phyloP scores from a whole-genome alignment of 1,140 invertebrate genomes.

The Heliconius hewitsoni region DNA sequence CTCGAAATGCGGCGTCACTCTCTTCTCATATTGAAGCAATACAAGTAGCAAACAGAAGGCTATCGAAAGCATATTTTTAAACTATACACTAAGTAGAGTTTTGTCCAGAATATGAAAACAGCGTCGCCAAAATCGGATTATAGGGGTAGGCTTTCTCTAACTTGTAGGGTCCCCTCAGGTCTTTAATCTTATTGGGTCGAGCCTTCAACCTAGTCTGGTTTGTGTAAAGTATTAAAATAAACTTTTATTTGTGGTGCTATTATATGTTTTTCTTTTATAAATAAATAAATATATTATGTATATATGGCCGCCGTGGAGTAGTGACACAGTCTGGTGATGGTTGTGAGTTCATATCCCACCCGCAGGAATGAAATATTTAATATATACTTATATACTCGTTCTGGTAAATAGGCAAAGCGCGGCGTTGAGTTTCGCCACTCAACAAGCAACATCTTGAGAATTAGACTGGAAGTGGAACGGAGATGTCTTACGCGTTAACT shows the following conservation, averaged over 20 bases:
- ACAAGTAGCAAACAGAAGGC: neutral
- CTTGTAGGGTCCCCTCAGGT: constrained; percentile 37
- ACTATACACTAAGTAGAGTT: constrained; percentile 7
- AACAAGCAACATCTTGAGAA: too few species aligned
- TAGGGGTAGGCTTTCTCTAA: constrained; percentile 46
- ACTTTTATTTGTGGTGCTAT: constrained; percentile 6
- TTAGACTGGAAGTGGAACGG: too few species aligned
- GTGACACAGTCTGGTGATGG: too few species aligned
- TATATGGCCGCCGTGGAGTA: too few species aligned
- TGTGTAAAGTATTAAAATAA: constrained; percentile 6
- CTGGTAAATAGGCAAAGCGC: too few species aligned
- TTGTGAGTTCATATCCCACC: too few species aligned
- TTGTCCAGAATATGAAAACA: constrained; percentile 56
- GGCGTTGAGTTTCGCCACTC: too few species aligned
- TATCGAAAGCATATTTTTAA: neutral
- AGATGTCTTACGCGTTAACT: too few species aligned
- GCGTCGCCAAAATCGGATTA: constrained; percentile 62
- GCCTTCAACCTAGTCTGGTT: neutral
- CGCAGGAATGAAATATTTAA: too few species aligned
- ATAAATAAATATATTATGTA: too few species aligned
- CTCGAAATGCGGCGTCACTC: too few species aligned
- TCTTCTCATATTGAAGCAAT: neutral
- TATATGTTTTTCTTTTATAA: neutral
- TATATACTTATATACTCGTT: too few species aligned
- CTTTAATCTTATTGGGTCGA: constrained; percentile 50